Conservation (phyloP, 2,113 vertebrate genomes). For the Mixornis gularis region DNA sequence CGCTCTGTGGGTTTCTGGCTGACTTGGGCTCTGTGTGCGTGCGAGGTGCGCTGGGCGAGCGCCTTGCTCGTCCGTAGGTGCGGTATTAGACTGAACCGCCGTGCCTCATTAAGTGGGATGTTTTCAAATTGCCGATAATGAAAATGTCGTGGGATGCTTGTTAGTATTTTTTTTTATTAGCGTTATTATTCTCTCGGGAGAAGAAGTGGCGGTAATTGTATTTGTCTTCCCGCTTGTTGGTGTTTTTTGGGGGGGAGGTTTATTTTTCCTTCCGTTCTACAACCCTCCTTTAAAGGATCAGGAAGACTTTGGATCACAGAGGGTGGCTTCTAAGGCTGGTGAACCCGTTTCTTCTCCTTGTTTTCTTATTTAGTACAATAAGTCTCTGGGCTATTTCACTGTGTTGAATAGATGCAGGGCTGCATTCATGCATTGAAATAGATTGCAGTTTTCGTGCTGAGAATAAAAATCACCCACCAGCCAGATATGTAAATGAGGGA, state of each 20-base stretch:
- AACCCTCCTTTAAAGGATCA: not conserved
- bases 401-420: constrained; percentile 46
- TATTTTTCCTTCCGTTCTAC: not conserved
- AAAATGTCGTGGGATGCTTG: not conserved
- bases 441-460: constrained; percentile 69
- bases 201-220: not conserved
- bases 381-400: constrained; percentile 26
- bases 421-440: constrained; percentile 66
- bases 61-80: not conserved
- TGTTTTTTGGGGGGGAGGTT: not conserved
- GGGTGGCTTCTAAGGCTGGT: not conserved
- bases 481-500: constrained; percentile 45
- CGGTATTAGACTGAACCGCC: not conserved
- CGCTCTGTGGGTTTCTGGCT: not conserved
- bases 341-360: not conserved
- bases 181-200: not conserved
- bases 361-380: constrained; percentile 25
- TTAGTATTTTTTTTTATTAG: not conserved
- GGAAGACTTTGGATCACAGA: not conserved
- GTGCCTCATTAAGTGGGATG: not conserved
- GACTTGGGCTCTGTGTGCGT: not conserved
- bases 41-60: not conserved
- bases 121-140: not conserved
- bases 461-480: constrained; percentile 58
- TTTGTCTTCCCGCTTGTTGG: not conserved